Conservation (phyloP, 1,140 invertebrate species). For the Camponotus vicinus region DNA sequence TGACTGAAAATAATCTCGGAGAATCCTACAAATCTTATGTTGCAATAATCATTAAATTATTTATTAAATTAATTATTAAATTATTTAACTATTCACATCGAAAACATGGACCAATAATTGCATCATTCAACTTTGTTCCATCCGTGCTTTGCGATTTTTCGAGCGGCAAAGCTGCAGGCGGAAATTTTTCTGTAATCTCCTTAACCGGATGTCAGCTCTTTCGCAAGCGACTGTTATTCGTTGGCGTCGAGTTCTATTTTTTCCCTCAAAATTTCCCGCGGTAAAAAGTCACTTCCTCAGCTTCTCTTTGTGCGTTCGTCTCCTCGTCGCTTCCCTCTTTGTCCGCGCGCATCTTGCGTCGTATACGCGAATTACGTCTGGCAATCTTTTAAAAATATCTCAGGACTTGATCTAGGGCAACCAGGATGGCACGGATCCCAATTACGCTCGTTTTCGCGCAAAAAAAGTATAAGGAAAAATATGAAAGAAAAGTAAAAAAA, state of each 20-base stretch:
- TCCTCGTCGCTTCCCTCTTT: background rate
- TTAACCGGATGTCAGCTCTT: background rate
- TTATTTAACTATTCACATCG: background rate
- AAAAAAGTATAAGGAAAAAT: no score
- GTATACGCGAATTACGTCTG: conserved; percentile 56
- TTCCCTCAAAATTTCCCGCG: conserved; percentile 64
- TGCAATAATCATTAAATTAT: background rate
- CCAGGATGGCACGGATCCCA: conserved; percentile 67
- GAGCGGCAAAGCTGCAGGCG: background rate
- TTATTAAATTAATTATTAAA: conserved; percentile 3
- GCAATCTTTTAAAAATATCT: conserved; percentile 80
- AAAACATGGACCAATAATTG: background rate
- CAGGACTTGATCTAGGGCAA: conserved; percentile 82
- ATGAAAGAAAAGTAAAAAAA: background rate
- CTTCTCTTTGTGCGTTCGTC: background rate
- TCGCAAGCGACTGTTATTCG: conserved; percentile 61
- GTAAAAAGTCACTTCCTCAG: background rate
- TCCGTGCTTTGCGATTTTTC: background rate
- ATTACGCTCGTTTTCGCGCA: conserved; percentile 16
- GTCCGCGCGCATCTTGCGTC: conserved; percentile 14
- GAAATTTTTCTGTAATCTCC: conserved; percentile 28
- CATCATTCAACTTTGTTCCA: background rate
- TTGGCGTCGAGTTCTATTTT: conserved; percentile 68
- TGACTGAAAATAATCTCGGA: background rate
- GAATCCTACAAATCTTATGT: background rate